Evolutionary conservation across 2,113 vertebrate species (phyloP).

Genomic region (Trogon melanurus): DNA sequence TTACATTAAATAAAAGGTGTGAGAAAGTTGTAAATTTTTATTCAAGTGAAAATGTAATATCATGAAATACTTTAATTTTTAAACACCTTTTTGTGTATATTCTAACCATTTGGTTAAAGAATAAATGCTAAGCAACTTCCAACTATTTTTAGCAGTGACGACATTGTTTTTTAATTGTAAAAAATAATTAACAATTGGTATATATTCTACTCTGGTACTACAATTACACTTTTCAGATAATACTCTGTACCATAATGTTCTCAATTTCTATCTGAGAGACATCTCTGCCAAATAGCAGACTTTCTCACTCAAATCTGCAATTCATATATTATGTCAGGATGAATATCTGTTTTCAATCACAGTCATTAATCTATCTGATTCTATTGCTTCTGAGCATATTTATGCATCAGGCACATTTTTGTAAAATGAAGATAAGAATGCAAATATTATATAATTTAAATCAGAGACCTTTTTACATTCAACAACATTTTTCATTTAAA

Average conservation of each 20-base stretch:
- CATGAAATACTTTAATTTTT: neutral
- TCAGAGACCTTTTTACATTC: neutral
- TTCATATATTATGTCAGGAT: neutral
- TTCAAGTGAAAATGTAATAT: neutral
- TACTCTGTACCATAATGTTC: neutral
- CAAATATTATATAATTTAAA: slow-evolving; percentile 44
- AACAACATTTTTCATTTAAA: neutral
- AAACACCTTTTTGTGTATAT: neutral
- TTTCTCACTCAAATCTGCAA: neutral
- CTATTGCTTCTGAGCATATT: neutral
- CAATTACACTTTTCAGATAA: neutral
- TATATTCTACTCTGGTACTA: neutral
- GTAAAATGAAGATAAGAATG: neutral
- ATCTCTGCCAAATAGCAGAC: neutral
- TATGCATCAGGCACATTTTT: neutral
- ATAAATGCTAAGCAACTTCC: neutral
- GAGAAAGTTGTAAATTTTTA: neutral
- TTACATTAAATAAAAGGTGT: neutral
- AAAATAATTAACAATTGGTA: neutral
- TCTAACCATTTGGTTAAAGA: neutral
- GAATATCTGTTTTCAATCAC: neutral
- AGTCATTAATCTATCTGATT: neutral
- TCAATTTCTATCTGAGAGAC: neutral
- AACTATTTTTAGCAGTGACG: neutral
- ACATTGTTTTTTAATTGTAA: neutral